Evolutionary conservation across 2,888 invertebrate species (phyloP).

Genomic region (Syritta pipiens): DNA sequence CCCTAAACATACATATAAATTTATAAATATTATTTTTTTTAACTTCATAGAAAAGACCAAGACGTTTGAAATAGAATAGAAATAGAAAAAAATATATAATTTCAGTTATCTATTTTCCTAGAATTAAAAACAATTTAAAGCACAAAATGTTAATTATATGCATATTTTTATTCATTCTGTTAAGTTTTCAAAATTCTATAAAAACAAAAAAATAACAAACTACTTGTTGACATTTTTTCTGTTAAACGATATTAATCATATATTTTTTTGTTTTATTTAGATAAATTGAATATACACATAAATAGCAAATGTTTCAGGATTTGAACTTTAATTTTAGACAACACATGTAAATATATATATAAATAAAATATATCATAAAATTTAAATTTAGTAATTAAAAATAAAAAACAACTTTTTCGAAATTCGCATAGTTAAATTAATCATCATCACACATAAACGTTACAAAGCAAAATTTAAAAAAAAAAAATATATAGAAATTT

Average conservation of each 20-base stretch:
- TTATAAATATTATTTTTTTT: constrained; percentile 8
- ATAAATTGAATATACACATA: neutral
- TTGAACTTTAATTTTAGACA: neutral
- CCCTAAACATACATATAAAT: constrained; percentile 1
- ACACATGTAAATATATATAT: constrained; percentile 26
- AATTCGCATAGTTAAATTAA: constrained; percentile 44
- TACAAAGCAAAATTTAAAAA: neutral
- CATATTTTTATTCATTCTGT: constrained; percentile 26
- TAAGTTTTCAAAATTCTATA: constrained; percentile 30
- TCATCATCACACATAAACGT: constrained; percentile 12
- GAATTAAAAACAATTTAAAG: constrained; percentile 9
- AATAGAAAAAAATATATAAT: constrained; percentile 9
- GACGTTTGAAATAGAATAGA: constrained; percentile 23
- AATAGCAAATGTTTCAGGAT: constrained; percentile 3
- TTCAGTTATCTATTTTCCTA: constrained; percentile 22
- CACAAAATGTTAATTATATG: constrained; percentile 13
- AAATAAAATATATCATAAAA: constrained; percentile 12
- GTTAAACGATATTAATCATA: constrained; percentile 20
- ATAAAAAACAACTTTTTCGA: too few species aligned
- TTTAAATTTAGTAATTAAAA: constrained; percentile 4
- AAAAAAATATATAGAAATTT: too few species aligned
- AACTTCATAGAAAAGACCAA: constrained; percentile 51
- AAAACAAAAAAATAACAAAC: neutral
- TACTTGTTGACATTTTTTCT: constrained; percentile 6
- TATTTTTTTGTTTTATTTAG: neutral